Evolutionary conservation across 2,797 vertebrate species (phyloP).

Genomic region (Labroides dimidiatus): DNA sequence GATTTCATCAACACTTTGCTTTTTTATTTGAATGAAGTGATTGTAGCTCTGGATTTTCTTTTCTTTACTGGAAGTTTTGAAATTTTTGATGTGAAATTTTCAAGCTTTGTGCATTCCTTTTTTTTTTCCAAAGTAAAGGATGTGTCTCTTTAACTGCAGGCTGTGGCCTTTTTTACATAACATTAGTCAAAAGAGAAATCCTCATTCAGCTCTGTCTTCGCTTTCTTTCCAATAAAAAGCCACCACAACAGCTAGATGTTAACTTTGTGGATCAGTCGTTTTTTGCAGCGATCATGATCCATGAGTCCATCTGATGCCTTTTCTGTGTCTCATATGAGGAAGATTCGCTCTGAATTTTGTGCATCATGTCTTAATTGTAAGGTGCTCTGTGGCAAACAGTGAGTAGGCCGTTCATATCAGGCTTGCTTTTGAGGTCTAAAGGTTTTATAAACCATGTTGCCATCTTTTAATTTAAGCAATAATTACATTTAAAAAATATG

Average conservation of each 20-base stretch:
- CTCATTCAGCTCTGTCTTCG: constrained; percentile 1
- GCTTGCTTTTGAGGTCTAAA: constrained; percentile 33
- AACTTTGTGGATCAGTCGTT: not conserved
- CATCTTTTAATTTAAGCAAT: constrained; percentile 5
- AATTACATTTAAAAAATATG: constrained; percentile 24
- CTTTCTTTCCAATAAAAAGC: not conserved
- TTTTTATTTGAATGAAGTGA: constrained; percentile 16
- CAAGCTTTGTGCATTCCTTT: constrained; percentile 60
- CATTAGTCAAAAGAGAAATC: constrained; percentile 1
- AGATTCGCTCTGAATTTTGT: constrained; percentile 41
- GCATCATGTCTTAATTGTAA: constrained; percentile 53
- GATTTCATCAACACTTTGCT: not conserved
- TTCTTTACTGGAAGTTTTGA: no score
- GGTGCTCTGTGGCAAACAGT: constrained; percentile 28
- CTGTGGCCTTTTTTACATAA: constrained; percentile 14
- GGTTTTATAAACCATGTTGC: constrained; percentile 10
- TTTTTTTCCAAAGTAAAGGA: constrained; percentile 5
- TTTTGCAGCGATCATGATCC: not conserved
- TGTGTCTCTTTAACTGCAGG: not conserved
- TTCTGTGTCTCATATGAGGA: constrained; percentile 23
- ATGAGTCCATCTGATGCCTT: constrained; percentile 20
- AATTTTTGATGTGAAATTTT: not conserved
- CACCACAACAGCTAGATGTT: not conserved
- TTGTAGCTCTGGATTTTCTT: not conserved
- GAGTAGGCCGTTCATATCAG: constrained; percentile 25